Conservation (phyloP, 1,140 invertebrate genomes). For the Pseudomyrmex gracilis region DNA sequence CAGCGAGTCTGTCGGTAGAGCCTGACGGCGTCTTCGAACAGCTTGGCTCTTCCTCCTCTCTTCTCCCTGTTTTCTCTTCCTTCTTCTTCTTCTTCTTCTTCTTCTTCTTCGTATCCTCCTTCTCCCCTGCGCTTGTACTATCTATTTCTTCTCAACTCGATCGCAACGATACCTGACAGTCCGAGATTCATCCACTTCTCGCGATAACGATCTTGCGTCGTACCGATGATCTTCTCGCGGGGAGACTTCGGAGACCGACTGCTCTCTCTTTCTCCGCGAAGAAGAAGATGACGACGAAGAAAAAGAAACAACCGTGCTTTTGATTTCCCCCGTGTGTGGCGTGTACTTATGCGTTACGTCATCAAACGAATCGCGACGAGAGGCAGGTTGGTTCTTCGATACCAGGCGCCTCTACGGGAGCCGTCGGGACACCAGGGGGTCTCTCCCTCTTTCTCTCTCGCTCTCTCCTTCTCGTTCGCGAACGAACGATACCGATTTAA, state of each 20-base stretch:
- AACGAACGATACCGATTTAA: slow-evolving; percentile 28
- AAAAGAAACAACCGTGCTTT: slow-evolving; percentile 18
- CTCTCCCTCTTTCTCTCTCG: background rate
- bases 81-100: background rate
- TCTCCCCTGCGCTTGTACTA: background rate
- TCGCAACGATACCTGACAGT: slow-evolving; percentile 44
- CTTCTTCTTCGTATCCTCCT: background rate
- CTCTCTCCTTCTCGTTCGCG: background rate
- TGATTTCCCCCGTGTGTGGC: slow-evolving; percentile 28
- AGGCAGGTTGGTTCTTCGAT: slow-evolving; percentile 43
- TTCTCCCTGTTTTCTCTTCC: slow-evolving; percentile 23
- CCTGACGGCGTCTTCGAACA: slow-evolving; percentile 26
- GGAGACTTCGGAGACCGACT: slow-evolving; percentile 11
- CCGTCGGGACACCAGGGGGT: slow-evolving; percentile 26
- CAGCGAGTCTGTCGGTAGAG: slow-evolving; percentile 37
- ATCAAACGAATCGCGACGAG: slow-evolving; percentile 61
- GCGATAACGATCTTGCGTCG: slow-evolving; percentile 51
- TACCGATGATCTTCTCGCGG: slow-evolving; percentile 29
- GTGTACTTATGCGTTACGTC: slow-evolving; percentile 58
- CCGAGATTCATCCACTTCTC: slow-evolving; percentile 50
- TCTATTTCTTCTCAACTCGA: slow-evolving; percentile 19
- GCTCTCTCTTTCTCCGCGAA: slow-evolving; percentile 22
- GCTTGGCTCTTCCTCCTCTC: background rate
- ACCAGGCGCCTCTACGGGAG: background rate
- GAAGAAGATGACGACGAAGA: slow-evolving; percentile 41